Conservation (phyloP, 1,140 invertebrate species). For the Drosophila kepulauana region DNA sequence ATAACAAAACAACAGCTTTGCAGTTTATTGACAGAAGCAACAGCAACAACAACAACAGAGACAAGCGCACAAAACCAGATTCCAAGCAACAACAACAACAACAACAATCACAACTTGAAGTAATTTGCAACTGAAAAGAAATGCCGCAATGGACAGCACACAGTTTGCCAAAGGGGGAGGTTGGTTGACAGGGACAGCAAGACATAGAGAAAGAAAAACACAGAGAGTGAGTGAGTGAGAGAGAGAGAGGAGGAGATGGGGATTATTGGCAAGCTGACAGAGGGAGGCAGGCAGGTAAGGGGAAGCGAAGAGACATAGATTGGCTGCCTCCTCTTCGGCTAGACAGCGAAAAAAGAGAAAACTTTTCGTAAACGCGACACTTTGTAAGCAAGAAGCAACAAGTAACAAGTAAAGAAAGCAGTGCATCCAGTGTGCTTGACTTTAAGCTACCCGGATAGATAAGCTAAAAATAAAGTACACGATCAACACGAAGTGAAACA, state of each 20-base stretch:
- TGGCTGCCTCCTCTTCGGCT: slow-evolving; percentile 11
- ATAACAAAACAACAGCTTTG: slow-evolving; percentile 47
- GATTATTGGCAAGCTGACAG: slow-evolving; percentile 16
- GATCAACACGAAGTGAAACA: neutral
- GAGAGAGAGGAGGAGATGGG: neutral
- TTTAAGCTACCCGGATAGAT: neutral
- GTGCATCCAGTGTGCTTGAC: neutral
- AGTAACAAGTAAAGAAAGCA: neutral
- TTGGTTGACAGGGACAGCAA: slow-evolving; percentile 32
- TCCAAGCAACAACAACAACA: slow-evolving; percentile 41
- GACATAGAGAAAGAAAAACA: neutral
- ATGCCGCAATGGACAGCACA: slow-evolving; percentile 54
- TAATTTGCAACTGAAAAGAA: slow-evolving; percentile 80
- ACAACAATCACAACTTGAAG: slow-evolving; percentile 62
- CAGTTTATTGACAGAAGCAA: slow-evolving; percentile 71
- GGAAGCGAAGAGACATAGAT: slow-evolving; percentile 7
- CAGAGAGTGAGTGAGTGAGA: neutral
- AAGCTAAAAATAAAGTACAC: too few relatives aligned
- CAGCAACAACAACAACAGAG: slow-evolving; percentile 33
- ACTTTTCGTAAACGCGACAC: slow-evolving; percentile 71
- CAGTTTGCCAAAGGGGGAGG: slow-evolving; percentile 44
- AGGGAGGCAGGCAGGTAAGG: neutral
- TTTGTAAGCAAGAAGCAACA: slow-evolving; percentile 52
- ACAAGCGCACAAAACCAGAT: slow-evolving; percentile 60
- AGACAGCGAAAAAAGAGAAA: slow-evolving; percentile 68